Base-by-base conservation (phyloP, 1,140 invertebrate species). In the Nasonia giraulti region DNA sequence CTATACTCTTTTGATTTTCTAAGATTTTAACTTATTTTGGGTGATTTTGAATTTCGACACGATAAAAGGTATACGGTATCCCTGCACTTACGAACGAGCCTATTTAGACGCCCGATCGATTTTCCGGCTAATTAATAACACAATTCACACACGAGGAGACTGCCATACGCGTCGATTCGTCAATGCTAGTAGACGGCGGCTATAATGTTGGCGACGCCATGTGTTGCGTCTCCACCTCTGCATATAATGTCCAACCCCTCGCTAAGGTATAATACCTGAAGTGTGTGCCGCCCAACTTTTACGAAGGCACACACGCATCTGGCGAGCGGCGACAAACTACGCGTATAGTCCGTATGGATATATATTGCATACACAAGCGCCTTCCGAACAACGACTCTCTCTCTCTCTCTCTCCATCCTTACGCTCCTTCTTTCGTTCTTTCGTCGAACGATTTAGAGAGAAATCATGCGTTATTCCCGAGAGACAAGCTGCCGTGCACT, bases 301-400 rank as follows among this genome's bases (percentile, higher is more conserved):
- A 85, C 84, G 69, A 84, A 50, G 44, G 80, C 47, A 8, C 82
- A 75, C 86, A 90, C 91, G 89, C 91, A 92, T 92, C 91, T 92
- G 91, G 91, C 91, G 89, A 91, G 89, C 91, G 91, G 87, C 87
- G 91, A 87, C 87, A 86, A 82, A 80, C 74, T 87, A 85, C 83
- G 80, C 66, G 20, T 82, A 85, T 79, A 85, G 11, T 27, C 27
- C 1, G 87, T 86, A 85, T 79, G 85, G 11, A n/a, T 37, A n/a
- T 17, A 80, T 86, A 82, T 82, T 87, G 68, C 85, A 44, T 31
- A 75, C 73, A 40, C 37, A 40, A 5, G 23, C 7, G 20, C 6
- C 71, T 37, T 27, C 69, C 27, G 7, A 33, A 10, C 69, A 27
- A 23, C 69, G 66, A 68, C n/a, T 20, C 66, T 68, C 68, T 40